Evolutionary conservation across 35 echinoderm and acorn worm species (phyloP), one percentile per base, ranked within the genome.

Genomic region (Apostichopus californicus): DNA sequence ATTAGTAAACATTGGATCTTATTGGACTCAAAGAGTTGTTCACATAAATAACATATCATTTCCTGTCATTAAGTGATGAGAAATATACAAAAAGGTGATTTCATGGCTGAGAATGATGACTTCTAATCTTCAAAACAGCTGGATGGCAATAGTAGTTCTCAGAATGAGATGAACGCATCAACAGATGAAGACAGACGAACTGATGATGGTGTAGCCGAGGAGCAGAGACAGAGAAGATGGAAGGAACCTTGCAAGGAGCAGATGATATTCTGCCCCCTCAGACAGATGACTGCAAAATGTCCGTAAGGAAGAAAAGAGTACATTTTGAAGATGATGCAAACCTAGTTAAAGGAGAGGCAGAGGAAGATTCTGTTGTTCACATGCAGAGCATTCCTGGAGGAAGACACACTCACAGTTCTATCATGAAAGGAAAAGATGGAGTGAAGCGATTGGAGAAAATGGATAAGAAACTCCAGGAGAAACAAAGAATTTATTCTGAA

Each of bases 291-390:
- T 4, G 64, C 64, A 68, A 18, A 68, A 18, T 14, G 3, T 68
- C 18, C 64, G 7, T n/a, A 22, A 79, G 20, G 23, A 79, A 18
- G 23, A 79, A 79, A 22, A 79, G 26, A 22, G 77, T 79, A 18
- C 77, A 79, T 79, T 79, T 79, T 21, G 28, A 46, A 79, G 77
- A 79, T 79, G 77, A 79, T 18, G 9, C n/a, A 79, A 46, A 79
- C 34, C 34, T 46, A 25, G 28, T 10, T 22, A 9, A 21, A 3
- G 10, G 9, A 22, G 77, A 79, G 28, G 21, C 20, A n/a, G 14
- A 79, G 10, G 77, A 46, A 79, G 77, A 79, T 79, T 11, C 9
- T 25, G 89, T 78, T 55, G 89, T 91, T 78, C 89, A 91, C 55
- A 10, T 78, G 71, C 26, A 78, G 54, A 91, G 89, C 53, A 78